Conservation (phyloP, 2,797 vertebrate species). For the Trachops cirrhosus region DNA sequence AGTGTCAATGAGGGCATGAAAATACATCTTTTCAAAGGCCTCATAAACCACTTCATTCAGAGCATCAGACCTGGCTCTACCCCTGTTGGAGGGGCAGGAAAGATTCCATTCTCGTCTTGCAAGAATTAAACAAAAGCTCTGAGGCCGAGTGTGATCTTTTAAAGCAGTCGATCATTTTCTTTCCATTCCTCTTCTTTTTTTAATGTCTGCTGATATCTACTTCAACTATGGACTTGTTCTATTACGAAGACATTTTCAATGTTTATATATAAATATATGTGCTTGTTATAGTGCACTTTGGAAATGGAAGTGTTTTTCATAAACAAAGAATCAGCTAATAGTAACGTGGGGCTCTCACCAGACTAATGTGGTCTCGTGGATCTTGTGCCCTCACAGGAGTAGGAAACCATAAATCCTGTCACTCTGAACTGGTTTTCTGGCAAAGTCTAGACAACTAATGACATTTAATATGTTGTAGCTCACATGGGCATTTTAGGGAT, state of each 20-base stretch:
- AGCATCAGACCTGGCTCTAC: constrained; percentile 16
- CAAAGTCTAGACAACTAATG: constrained; percentile 44
- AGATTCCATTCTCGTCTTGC: constrained; percentile 22
- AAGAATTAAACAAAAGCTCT: constrained; percentile 3
- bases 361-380: background rate
- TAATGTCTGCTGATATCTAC: background rate
- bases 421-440: constrained; percentile 47
- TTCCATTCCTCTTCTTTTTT: background rate
- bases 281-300: background rate
- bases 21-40: constrained; percentile 41
- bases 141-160: background rate
- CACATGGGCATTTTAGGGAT: background rate
- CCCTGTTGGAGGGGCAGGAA: background rate
- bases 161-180: background rate
- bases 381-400: background rate
- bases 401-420: constrained; percentile 31
- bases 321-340: background rate
- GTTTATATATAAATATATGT: background rate
- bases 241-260: background rate
- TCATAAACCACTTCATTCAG: constrained; percentile 25
- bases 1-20: background rate
- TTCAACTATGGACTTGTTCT: background rate
- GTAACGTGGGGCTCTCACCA: background rate
- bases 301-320: constrained; percentile 6
- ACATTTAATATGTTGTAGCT: constrained; percentile 41